Evolutionary conservation across 2,113 vertebrate species (phyloP), one percentile per base, ranked within the genome.

Genomic region (Etheostoma cragini): DNA sequence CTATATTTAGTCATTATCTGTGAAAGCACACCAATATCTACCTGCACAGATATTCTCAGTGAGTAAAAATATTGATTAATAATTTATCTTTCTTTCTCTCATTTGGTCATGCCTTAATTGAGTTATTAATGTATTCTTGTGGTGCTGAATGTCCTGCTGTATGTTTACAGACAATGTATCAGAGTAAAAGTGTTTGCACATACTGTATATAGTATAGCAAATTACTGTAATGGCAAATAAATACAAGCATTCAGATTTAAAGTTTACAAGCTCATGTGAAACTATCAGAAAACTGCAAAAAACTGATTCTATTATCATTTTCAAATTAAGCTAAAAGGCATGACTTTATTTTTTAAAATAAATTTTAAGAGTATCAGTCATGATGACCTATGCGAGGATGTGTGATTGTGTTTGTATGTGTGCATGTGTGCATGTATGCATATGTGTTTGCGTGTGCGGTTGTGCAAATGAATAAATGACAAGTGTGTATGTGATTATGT

Each of bases 11-110:
- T 87, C 65, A 83, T 82, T 81, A 78, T 85, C 84, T 89, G 85
- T 93, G 83, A 92, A 93, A 94, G 92, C 93, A 94, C 93, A 94
- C 79, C 68, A 53, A 82, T 88, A 87, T 90, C 91, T 93, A 90
- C 90, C 88, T 90, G 90, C 92, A 91, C 92, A 91, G 76, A 89
- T 88, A 72, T 73, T 92, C 88, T 93, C 92, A 93, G 88, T 83
- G 88, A 90, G 80, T 75, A 78, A 62, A 62, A 82, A 71, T 72
- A 71, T 72, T 71, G 67, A 72, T 62, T 54, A 22, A 80, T 88
- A 54, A 35, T 81, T 82, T 78, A 15, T 72, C 5, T 58, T 77
- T 81, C 4, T 76, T 85, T 84, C 64, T 69, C 45, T 78, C 66
- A 33, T 76, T 76, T 85, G 82, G 86, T 73, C 88, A 93, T 92